phyloP scores from a whole-genome alignment of 2,113 vertebrate genomes.

The Verasper variegatus region DNA sequence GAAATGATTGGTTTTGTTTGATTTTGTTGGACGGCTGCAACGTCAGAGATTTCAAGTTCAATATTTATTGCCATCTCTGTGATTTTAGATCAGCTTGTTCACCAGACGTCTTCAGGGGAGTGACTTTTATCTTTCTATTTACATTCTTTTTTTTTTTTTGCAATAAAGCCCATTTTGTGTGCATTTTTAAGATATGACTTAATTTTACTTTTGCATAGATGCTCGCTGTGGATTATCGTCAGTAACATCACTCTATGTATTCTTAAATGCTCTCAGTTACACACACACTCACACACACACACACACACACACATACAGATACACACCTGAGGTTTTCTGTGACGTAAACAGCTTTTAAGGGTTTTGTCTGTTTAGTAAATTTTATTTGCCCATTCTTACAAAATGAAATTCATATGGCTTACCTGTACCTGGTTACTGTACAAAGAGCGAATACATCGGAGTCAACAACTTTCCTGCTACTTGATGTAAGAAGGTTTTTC shows the following conservation, averaged over 20 bases:
- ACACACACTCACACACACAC: neutral
- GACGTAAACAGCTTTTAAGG: slow-evolving; percentile 45
- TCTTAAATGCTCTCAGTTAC: slow-evolving; percentile 20
- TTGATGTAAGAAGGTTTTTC: neutral
- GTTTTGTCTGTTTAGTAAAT: slow-evolving; percentile 11
- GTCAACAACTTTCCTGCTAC: neutral
- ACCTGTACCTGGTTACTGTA: slow-evolving; percentile 14
- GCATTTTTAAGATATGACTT: neutral
- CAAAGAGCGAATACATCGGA: neutral
- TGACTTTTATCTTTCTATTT: neutral
- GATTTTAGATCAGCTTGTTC: slow-evolving; percentile 1
- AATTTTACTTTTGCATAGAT: slow-evolving; percentile 4
- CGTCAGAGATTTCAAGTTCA: neutral
- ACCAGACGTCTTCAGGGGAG: neutral
- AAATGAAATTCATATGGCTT: slow-evolving; percentile 32
- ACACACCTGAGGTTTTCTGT: slow-evolving; percentile 62
- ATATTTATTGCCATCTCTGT: neutral
- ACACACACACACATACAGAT: neutral
- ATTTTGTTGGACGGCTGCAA: too few species aligned
- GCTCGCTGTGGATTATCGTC: neutral
- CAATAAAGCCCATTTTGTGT: neutral
- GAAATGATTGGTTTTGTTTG: too few species aligned
- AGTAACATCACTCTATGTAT: neutral
- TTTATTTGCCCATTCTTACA: neutral
- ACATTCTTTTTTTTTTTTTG: neutral